These are phyloP conservation scores for Phorcus lineatus DNA, from an alignment of 2,888 invertebrate species.

Conservation along the genomic window DNA sequence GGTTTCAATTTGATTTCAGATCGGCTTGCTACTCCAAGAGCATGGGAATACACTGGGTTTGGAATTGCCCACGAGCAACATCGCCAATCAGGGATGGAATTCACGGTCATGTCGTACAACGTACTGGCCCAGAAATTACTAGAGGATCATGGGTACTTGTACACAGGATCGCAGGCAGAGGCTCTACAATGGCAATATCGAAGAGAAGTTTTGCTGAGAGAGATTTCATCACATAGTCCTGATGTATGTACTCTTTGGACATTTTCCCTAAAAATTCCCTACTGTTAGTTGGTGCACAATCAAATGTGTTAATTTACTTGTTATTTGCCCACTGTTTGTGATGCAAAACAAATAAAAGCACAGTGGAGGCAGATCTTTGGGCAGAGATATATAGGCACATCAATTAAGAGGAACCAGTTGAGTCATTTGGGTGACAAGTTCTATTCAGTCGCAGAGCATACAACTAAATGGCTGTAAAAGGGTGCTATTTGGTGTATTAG, in stretches of 20 bases:
- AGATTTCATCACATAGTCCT: constrained; percentile 79
- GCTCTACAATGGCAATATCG: constrained; percentile 85
- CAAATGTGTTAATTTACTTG: no score
- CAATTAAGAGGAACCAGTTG: no score
- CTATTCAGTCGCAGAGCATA: no score
- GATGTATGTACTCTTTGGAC: constrained; percentile 78
- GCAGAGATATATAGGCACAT: no score
- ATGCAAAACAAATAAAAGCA: no score
- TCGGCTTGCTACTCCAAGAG: constrained; percentile 77
- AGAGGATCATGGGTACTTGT: constrained; percentile 84
- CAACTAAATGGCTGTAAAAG: no score
- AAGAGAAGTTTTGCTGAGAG: constrained; percentile 78
- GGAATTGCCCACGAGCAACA: background rate
- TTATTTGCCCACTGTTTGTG: no score
- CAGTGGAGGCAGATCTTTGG: no score
- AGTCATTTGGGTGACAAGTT: no score
- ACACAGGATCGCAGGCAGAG: constrained; percentile 79
- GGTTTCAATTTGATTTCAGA: background rate
- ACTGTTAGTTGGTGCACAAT: no score
- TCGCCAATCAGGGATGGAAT: constrained; percentile 68
- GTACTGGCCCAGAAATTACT: constrained; percentile 90
- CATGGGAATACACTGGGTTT: constrained; percentile 56
- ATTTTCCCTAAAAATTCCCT: no score
- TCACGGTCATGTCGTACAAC: constrained; percentile 90
- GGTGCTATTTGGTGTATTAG: no score